These are phyloP conservation scores for Cynoglossus semilaevis DNA, from an alignment of 2,113 vertebrate species.

Conservation along the genomic window DNA sequence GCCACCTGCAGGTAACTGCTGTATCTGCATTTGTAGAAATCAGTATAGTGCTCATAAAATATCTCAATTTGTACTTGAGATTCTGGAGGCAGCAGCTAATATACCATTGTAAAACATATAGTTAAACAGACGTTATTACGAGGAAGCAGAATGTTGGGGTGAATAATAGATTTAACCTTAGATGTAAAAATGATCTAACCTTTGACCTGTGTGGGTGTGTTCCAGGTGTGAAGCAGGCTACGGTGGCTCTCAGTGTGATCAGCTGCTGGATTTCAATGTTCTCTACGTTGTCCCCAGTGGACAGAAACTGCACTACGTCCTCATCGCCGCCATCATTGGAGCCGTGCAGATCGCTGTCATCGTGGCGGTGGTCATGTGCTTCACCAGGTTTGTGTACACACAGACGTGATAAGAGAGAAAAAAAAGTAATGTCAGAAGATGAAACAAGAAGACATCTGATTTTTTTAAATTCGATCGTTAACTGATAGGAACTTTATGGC, in stretches of 20 bases:
- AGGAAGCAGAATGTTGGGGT: no score
- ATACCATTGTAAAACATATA: no score
- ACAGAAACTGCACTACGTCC: constrained; percentile 97
- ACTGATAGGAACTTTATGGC: no score
- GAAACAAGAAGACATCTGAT: no score
- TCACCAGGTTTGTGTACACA: constrained; percentile 83
- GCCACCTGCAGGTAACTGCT: constrained; percentile 87
- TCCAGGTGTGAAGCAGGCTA: constrained; percentile 93
- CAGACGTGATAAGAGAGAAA: no score
- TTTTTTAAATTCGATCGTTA: no score
- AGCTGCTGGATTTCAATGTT: constrained; percentile 93
- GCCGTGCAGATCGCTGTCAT: constrained; percentile 97
- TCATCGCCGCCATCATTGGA: constrained; percentile 97
- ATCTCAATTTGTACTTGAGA: neutral
- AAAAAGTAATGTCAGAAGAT: no score
- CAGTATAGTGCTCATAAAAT: no score
- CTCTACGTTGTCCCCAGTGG: constrained; percentile 97
- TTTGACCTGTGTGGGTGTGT: constrained; percentile 65
- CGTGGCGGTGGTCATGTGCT: constrained; percentile 98
- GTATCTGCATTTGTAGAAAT: neutral
- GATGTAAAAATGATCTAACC: no score
- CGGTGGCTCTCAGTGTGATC: constrained; percentile 92
- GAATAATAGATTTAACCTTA: no score
- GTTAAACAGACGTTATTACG: no score
- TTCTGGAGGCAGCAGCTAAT: no score